Evolutionary conservation across 1,140 invertebrate genomes (phyloP).

Genomic region (Macrobrachium rosenbergii): DNA sequence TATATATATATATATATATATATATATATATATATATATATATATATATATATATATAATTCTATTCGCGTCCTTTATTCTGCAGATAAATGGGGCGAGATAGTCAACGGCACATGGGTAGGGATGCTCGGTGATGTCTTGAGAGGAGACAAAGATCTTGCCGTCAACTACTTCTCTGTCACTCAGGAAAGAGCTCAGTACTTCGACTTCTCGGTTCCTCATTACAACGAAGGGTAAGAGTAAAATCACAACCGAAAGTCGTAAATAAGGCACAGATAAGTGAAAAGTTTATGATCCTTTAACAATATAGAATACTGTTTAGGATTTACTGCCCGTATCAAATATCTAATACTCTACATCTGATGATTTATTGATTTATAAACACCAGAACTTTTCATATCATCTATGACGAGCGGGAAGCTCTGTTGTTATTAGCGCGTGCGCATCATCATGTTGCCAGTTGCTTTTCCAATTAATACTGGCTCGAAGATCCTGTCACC

Average conservation of each 20-base stretch:
- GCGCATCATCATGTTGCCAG: no score
- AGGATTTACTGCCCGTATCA: no score
- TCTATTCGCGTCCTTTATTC: no score
- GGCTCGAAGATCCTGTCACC: no score
- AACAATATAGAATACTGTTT: no score
- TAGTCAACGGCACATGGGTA: conserved; percentile 26
- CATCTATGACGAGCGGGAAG: no score
- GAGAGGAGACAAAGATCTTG: conserved; percentile 22
- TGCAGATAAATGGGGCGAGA: conserved; percentile 36
- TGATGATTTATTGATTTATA: no score
- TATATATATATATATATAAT: not conserved
- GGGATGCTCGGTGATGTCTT: conserved; percentile 19
- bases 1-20: not conserved
- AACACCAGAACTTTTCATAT: no score
- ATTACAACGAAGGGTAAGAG: conserved; percentile 39
- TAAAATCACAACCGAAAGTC: no score
- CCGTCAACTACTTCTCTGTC: conserved; percentile 55
- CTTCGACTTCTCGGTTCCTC: conserved; percentile 38
- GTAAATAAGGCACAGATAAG: not conserved
- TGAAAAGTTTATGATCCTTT: not conserved
- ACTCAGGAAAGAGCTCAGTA: conserved; percentile 14
- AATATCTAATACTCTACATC: no score
- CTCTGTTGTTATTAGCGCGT: no score
- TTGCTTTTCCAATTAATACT: no score
- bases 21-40: not conserved